Evolutionary conservation across 2,888 invertebrate genomes (phyloP), one percentile per base, ranked within the genome.

Genomic region (Oscheius sp.): DNA sequence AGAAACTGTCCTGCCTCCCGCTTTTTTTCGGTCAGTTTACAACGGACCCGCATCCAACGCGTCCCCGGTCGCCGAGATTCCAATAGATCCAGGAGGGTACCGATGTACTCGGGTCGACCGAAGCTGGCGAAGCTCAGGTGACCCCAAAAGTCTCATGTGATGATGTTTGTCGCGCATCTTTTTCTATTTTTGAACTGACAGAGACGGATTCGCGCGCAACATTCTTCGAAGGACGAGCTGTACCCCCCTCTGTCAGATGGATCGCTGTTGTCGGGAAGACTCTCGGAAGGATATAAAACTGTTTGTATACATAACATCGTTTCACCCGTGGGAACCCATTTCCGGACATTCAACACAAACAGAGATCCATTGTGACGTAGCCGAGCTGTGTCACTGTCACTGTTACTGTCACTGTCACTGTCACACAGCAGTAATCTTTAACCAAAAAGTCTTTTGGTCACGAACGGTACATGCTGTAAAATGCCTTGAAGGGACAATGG

Each of bases 251-350:
- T 50, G 50, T 50, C 4, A 29, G 29, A 29, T 53, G 13, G 4
- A 29, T 53, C 13, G 7, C 29, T 53, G 53, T 53, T 9, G 4
- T 11, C n/a, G 29, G n/a, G 3, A 4, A 29, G n/a, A 53, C 53
- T 33, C n/a, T 57, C 60, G 58, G 32, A 58, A 60, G 60, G 3
- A 10, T 10, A 10, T 50, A n/a, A 48, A n/a, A n/a, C 7, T 68
- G 68, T 68, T 68, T 68, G 53, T 68, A 21, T 21, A 10, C 29
- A 53, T 55, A 35, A 53, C 51, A 51, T 50, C 66, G 53, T 66
- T 68, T 68, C 68, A 68, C 53, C 68, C 55, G 42, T 68, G 68
- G 68, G 68, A 68, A 68, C 55, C 68, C 66, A 66, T 66, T 66
- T 53, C 66, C 66, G 66, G 66, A 50, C 51, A 50, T 33, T 33